Evolutionary conservation across 2,113 vertebrate genomes (phyloP), one percentile per base, ranked within the genome.

Genomic region (Rhinoptilus africanus): DNA sequence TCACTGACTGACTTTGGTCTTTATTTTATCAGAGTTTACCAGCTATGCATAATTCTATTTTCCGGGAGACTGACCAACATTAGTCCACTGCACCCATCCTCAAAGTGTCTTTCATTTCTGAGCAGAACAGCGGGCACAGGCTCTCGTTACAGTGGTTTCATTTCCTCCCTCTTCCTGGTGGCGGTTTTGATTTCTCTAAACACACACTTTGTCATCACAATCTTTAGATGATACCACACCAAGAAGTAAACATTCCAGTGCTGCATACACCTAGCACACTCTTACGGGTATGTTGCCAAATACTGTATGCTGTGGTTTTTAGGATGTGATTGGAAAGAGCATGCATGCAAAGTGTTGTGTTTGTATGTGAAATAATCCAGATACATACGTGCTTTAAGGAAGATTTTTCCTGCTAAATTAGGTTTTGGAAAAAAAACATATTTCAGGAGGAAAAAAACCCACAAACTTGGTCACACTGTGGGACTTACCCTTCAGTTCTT

Each of bases 41-140:
- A 96, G 92, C 89, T 95, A 96, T 92, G 74, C 68, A 81, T 97
- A 96, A 97, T 96, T 96, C 47, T 60, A 27, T 97, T 98, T 98
- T 97, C 95, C 80, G 73, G 85, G 26, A 98, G 85, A 94, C 43
- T 89, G 74, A 93, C 50, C 69, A 95, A 73, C 47, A 76, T 92
- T 79, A 97, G n/a, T 28, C 50, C 35, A 59, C 37, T 45, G 76
- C 76, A 77, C 57, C 19, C 80, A 68, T 63, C 43, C 2, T 67
- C 89, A 45, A 53, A 76, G 71, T 21, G 53, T 23, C 77, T 96
- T 88, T 89, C 51, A 76, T 53, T 88, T 50, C 34, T 41, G 6
- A 79, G 73, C 84, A 88, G 72, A 85, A 64, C 23, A 96, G 51
- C 3, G 8, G 93, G 59, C 69, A 91, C 32, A 28, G 20, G 56